A percentile compares a stretch with the other conserved stretches of the same genome.
Evolutionary conservation across 2,888 invertebrate genomes (phyloP).

Genomic region (Liopterus haemorrhoidalis): DNA sequence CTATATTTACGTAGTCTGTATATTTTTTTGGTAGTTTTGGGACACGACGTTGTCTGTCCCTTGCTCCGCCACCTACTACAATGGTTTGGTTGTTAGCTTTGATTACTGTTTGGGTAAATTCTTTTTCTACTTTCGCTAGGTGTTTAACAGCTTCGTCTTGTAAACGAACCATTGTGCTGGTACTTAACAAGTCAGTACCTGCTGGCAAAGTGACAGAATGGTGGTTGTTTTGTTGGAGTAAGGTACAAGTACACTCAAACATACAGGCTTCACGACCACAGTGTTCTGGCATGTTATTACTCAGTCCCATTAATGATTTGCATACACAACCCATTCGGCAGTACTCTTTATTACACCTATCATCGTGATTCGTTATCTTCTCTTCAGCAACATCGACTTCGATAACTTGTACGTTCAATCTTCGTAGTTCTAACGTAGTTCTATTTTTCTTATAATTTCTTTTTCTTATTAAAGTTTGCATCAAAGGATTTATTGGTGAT

Average conservation of each 20-base stretch:
- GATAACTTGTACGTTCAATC: constrained; percentile 63
- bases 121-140: constrained; percentile 63
- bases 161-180: constrained; percentile 41
- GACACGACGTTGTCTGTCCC: constrained; percentile 50
- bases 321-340: constrained; percentile 66
- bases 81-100: constrained; percentile 59
- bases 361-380: constrained; percentile 34
- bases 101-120: constrained; percentile 67
- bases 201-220: constrained; percentile 36
- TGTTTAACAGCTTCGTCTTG: constrained; percentile 51
- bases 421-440: constrained; percentile 49
- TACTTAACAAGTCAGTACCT: constrained; percentile 39
- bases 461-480: constrained; percentile 15
- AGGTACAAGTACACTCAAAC: constrained; percentile 52
- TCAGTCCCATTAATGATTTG: constrained; percentile 49
- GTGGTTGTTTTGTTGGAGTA: constrained; percentile 29
- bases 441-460: constrained; percentile 18
- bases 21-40: constrained; percentile 58
- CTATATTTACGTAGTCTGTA: constrained; percentile 48
- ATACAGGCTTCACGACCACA: constrained; percentile 59
- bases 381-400: constrained; percentile 43
- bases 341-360: constrained; percentile 49
- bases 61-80: constrained; percentile 52
- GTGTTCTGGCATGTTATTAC: constrained; percentile 48
- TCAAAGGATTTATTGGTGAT: constrained; percentile 15